phyloP scores from a whole-genome alignment of 2,888 invertebrate species.

The Glyphotaelius pellucidus region DNA sequence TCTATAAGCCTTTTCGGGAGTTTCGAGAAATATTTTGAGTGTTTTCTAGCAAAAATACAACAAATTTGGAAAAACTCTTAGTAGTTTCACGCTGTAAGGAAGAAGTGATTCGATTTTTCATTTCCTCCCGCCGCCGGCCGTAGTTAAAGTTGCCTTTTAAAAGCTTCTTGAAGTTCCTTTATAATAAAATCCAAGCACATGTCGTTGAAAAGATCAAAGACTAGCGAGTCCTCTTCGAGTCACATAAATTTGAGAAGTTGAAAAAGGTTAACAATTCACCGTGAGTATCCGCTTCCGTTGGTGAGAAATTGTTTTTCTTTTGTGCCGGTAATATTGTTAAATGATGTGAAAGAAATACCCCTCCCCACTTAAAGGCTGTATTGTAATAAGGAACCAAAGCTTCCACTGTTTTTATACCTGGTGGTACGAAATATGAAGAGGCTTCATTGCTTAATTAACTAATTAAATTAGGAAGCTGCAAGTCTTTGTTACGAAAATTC shows the following conservation, averaged over 20 bases:
- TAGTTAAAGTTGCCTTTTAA: not conserved
- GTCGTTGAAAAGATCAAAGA: conserved; percentile 2
- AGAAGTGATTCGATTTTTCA: not conserved
- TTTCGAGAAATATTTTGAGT: too few relatives aligned
- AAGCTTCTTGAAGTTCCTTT: not conserved
- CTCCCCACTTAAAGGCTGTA: not conserved
- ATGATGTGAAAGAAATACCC: conserved; percentile 45
- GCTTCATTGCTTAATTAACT: not conserved
- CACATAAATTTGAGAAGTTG: not conserved
- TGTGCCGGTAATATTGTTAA: conserved; percentile 47
- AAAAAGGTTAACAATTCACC: not conserved
- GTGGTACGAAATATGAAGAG: not conserved
- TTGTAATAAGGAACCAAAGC: not conserved
- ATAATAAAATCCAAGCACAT: not conserved
- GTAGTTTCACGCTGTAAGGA: not conserved
- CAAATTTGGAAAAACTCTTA: too few relatives aligned
- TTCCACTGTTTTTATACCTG: not conserved
- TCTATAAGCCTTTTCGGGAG: too few relatives aligned
- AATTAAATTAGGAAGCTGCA: not conserved
- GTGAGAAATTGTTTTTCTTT: conserved; percentile 45
- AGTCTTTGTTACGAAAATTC: not conserved
- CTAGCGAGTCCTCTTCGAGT: not conserved
- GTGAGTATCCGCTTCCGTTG: not conserved
- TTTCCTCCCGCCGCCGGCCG: not conserved
- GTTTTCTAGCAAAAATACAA: too few relatives aligned